Percentiles rank a stretch among this genome's conserved stretches.
Conservation (phyloP, 1,140 invertebrate species). For the Anastrepha obliqua region DNA sequence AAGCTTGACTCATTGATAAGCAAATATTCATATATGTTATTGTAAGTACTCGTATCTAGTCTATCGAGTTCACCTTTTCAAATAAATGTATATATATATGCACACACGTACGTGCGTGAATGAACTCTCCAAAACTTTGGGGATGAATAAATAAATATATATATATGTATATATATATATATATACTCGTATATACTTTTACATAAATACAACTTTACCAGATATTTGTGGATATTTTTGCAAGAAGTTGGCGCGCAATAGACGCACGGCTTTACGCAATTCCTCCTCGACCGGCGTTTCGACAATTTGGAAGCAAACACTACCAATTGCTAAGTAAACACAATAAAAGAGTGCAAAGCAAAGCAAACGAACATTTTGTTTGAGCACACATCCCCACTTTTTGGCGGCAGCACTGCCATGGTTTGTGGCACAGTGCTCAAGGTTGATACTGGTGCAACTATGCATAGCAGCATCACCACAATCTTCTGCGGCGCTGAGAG, state of each 20-base stretch:
- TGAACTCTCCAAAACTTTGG: too few relatives aligned
- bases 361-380: constrained; percentile 38
- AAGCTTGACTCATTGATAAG: not conserved
- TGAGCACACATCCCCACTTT: not conserved
- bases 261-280: constrained; percentile 76
- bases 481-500: not conserved
- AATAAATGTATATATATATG: too few relatives aligned
- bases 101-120: too few relatives aligned
- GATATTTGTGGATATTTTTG: constrained; percentile 76
- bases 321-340: constrained; percentile 83
- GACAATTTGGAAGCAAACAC: constrained; percentile 84
- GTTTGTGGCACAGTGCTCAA: not conserved
- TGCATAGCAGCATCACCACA: not conserved
- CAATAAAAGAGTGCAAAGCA: constrained; percentile 81
- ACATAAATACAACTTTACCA: constrained; percentile 73
- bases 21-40: not conserved
- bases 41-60: not conserved
- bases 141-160: too few relatives aligned
- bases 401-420: not conserved
- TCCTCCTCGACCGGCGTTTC: constrained; percentile 82
- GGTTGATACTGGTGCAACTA: not conserved
- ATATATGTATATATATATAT: too few relatives aligned
- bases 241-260: constrained; percentile 78
- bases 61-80: too few relatives aligned
- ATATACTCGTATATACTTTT: too few relatives aligned